Evolutionary conservation across 2,888 invertebrate species (phyloP).

Genomic region (Lasioglossum morio): DNA sequence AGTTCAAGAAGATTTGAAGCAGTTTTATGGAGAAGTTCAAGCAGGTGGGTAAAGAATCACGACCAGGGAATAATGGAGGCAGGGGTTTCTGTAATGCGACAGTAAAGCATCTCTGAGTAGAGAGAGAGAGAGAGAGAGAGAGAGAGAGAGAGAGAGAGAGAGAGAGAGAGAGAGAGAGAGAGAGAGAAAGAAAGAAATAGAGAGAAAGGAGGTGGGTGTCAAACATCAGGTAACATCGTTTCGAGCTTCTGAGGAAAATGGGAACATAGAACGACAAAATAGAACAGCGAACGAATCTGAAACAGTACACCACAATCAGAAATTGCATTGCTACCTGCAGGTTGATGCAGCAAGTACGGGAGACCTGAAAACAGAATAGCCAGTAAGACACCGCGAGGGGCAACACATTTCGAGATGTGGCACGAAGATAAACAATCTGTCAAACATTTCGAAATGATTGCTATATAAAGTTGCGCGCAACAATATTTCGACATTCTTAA

Average conservation of each 20-base stretch:
- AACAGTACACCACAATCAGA: constrained; percentile 9
- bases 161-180: no score
- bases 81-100: not conserved
- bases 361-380: not conserved
- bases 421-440: not conserved
- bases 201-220: not conserved
- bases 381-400: not conserved
- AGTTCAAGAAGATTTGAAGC: not conserved
- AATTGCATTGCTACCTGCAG: constrained; percentile 11
- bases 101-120: not conserved
- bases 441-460: not conserved
- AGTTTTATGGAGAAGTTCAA: not conserved
- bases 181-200: no score
- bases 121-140: not conserved
- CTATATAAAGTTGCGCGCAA: not conserved
- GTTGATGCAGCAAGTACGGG: not conserved
- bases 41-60: not conserved
- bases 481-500: not conserved
- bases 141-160: not conserved
- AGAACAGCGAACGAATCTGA: not conserved
- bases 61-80: not conserved
- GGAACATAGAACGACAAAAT: not conserved
- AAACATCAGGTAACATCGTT: not conserved
- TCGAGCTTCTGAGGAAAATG: not conserved
- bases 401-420: not conserved